Percentiles rank a stretch among this genome's conserved stretches.
phyloP scores from a whole-genome alignment of 2,113 vertebrate species.

The Falco punctatus region DNA sequence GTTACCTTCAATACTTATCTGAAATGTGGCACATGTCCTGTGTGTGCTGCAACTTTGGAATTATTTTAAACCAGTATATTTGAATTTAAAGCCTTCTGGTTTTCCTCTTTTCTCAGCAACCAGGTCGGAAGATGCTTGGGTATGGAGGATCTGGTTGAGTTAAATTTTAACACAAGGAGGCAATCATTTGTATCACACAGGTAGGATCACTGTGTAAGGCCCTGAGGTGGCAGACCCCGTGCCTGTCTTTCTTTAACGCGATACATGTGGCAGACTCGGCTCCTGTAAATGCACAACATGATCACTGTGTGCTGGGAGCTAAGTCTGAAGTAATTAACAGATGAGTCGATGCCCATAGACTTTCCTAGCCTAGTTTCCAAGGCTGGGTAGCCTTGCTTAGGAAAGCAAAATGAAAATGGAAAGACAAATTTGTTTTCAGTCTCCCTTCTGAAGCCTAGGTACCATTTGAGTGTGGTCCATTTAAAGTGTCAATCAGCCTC shows the following conservation, averaged over 20 bases:
- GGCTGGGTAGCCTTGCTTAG: not conserved
- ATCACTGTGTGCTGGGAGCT: not conserved
- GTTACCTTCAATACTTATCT: not conserved
- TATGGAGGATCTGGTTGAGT: not conserved
- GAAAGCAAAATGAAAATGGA: not conserved
- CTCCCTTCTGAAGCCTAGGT: not conserved
- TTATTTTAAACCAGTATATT: not conserved
- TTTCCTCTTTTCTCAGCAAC: not conserved
- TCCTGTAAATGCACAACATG: not conserved
- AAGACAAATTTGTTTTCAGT: not conserved
- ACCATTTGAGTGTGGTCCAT: not conserved
- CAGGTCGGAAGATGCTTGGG: not conserved
- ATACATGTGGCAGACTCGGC: not conserved
- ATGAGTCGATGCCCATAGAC: not conserved
- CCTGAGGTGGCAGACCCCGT: not conserved
- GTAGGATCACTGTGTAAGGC: not conserved
- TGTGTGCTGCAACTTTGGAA: not conserved
- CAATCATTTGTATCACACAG: not conserved
- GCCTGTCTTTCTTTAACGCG: not conserved
- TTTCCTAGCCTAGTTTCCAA: not conserved
- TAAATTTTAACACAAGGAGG: not conserved
- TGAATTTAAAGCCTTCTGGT: not conserved
- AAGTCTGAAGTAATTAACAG: not conserved
- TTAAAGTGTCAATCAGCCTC: constrained; percentile 8
- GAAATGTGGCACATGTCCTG: not conserved